These are phyloP conservation scores for Oenanthe melanoleuca DNA, from an alignment of 2,113 vertebrate species.

Conservation along the genomic window DNA sequence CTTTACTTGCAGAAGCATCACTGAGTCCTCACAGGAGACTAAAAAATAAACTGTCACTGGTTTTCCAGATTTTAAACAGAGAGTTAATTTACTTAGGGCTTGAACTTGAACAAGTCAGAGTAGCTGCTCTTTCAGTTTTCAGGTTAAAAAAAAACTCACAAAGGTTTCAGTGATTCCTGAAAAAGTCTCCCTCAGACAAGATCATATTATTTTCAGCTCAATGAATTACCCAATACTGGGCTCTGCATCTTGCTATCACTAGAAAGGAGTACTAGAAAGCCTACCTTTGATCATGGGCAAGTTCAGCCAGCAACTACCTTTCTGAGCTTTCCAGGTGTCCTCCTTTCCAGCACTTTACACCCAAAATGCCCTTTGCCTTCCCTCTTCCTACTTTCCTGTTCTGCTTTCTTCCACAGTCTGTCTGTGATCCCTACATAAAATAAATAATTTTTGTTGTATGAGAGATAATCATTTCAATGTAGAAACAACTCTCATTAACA, in stretches of 20 bases:
- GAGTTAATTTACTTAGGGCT: neutral
- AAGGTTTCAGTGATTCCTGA: neutral
- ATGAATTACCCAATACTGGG: neutral
- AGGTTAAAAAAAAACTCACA: neutral
- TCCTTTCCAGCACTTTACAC: neutral
- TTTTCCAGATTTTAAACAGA: neutral
- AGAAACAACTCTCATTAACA: neutral
- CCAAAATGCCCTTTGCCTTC: neutral
- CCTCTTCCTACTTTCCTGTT: neutral
- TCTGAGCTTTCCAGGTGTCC: neutral
- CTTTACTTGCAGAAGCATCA: neutral
- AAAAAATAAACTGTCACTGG: neutral
- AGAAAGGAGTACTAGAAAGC: neutral
- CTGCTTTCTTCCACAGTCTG: neutral
- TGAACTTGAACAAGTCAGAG: neutral
- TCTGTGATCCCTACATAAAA: neutral
- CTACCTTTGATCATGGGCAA: neutral
- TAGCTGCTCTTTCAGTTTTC: neutral
- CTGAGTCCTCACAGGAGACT: neutral
- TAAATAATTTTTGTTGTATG: neutral
- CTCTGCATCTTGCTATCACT: neutral
- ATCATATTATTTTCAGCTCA: neutral
- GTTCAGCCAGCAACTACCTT: neutral
- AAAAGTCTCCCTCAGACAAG: neutral
- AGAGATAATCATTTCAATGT: neutral